A percentile compares a stretch with the other conserved stretches of the same genome.
phyloP scores from a whole-genome alignment of 2,888 invertebrate genomes.

The Tanypteryx hageni region DNA sequence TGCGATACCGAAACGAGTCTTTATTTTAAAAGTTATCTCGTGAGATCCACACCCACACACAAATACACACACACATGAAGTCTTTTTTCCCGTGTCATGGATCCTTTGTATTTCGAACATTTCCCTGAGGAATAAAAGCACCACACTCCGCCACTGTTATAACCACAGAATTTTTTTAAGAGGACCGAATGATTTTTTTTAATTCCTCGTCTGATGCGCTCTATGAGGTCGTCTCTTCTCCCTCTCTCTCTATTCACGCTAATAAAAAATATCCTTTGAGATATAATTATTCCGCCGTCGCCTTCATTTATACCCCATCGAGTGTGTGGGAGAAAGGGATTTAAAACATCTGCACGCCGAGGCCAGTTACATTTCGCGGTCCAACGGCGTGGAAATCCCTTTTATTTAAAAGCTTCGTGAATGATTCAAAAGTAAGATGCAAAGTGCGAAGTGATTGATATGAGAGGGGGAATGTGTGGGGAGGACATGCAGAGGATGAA shows the following conservation, averaged over 20 bases:
- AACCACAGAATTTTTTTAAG: not conserved
- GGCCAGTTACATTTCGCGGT: conserved; percentile 12
- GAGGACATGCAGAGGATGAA: too few species aligned
- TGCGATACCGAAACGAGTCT: not conserved
- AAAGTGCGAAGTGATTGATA: not conserved
- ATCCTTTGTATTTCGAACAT: not conserved
- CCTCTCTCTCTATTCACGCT: not conserved
- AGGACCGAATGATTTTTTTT: not conserved
- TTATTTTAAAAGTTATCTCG: not conserved
- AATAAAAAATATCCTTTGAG: too few species aligned
- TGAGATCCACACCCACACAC: not conserved
- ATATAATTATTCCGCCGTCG: not conserved
- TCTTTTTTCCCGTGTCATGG: not conserved
- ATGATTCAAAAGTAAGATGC: not conserved
- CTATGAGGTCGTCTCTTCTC: not conserved
- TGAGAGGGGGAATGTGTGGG: not conserved
- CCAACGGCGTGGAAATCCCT: not conserved
- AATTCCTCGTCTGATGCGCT: not conserved
- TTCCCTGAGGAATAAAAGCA: too few species aligned
- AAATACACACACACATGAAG: not conserved
- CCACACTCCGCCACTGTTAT: not conserved
- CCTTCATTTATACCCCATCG: not conserved
- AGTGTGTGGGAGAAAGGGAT: not conserved
- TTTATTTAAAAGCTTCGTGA: not conserved
- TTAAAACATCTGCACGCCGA: not conserved